phyloP scores from a whole-genome alignment of 2,113 vertebrate genomes.

The Ochotona princeps region DNA sequence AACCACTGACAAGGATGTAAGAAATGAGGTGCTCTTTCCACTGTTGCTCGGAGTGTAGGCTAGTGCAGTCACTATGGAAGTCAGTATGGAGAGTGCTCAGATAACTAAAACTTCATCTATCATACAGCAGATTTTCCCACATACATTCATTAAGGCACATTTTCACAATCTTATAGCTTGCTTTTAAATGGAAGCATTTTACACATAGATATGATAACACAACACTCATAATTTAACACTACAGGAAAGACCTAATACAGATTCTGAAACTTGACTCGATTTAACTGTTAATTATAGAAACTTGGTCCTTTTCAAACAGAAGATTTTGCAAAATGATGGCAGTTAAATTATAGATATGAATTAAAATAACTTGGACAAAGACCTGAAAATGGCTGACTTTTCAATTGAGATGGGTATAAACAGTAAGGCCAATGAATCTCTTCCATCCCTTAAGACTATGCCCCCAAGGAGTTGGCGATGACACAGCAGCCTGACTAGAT shows the following conservation, averaged over 20 bases:
- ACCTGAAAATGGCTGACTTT: neutral
- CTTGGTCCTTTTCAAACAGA: neutral
- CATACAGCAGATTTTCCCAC: neutral
- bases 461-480: neutral
- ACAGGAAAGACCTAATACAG: neutral
- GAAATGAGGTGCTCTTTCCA: too few species aligned
- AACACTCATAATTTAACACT: neutral
- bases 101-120: too few species aligned
- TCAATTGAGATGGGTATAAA: neutral
- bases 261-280: neutral
- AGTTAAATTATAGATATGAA: slow-evolving; percentile 1
- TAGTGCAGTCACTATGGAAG: too few species aligned
- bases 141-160: neutral
- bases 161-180: neutral
- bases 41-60: too few species aligned
- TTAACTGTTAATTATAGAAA: neutral
- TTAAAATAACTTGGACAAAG: slow-evolving; percentile 11
- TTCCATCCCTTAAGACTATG: neutral
- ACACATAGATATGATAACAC: neutral
- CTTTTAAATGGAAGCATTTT: neutral
- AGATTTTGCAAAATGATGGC: neutral
- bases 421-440: neutral
- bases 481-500: neutral
- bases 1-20: too few species aligned
- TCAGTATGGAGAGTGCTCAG: too few species aligned